These are phyloP conservation scores for Drosophila pandora DNA, from an alignment of 1,140 invertebrate species.

Conservation along the genomic window DNA sequence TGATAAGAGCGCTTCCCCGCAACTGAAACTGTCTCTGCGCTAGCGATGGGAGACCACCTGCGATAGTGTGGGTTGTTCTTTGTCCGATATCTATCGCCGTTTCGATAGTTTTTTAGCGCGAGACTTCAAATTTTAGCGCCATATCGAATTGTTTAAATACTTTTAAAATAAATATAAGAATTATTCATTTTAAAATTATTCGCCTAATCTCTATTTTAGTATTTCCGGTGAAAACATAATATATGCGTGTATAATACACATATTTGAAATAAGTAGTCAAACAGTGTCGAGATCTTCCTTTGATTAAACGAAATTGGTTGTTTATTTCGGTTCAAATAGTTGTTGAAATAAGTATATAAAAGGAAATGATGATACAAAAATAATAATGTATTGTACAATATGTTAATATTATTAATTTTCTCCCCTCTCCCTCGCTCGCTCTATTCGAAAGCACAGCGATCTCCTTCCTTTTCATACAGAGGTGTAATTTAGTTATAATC, in stretches of 20 bases:
- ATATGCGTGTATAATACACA: too few species aligned
- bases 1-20: background rate
- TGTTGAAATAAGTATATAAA: conserved; percentile 58
- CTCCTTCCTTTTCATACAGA: conserved; percentile 16
- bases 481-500: conserved; percentile 53
- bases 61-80: background rate
- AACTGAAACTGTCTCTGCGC: background rate
- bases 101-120: background rate
- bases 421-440: conserved; percentile 6
- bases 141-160: too few species aligned
- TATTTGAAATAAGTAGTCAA: too few species aligned
- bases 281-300: conserved; percentile 17
- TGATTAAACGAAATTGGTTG: conserved; percentile 69
- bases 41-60: background rate
- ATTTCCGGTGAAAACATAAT: too few species aligned
- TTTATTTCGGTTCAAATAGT: conserved; percentile 70
- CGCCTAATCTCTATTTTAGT: too few species aligned
- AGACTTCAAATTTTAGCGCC: too few species aligned
- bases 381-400: conserved; percentile 71
- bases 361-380: conserved; percentile 50
- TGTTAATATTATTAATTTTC: conserved; percentile 51
- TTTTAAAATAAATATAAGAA: too few species aligned
- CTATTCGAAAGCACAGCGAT: background rate
- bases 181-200: too few species aligned
- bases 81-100: background rate